Conservation (phyloP, 2,113 vertebrate species). For the Pogonocichla stellata region DNA sequence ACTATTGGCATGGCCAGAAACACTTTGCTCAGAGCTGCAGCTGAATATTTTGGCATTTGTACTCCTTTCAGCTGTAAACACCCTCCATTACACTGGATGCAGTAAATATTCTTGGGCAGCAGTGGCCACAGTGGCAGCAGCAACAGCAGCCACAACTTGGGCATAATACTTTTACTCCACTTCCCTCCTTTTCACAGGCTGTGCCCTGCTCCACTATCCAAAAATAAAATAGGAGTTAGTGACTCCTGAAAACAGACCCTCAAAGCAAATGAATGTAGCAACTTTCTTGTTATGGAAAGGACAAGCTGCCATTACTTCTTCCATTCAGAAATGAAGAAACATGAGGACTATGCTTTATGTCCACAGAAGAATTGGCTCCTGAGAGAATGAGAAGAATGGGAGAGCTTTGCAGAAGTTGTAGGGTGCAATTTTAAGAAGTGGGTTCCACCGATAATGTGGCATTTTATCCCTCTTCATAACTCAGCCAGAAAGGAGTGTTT, state of each 20-base stretch:
- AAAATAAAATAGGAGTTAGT: background rate
- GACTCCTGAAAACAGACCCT: background rate
- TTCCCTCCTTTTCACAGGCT: background rate
- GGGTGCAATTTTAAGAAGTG: background rate
- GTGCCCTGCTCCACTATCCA: background rate
- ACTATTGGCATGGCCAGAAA: background rate
- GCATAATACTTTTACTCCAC: background rate
- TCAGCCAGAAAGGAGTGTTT: background rate
- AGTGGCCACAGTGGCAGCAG: background rate
- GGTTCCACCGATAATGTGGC: background rate
- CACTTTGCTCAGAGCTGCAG: background rate
- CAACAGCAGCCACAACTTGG: background rate
- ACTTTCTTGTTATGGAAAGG: background rate
- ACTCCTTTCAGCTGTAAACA: background rate
- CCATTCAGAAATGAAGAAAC: background rate
- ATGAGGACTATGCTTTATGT: background rate
- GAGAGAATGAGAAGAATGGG: background rate
- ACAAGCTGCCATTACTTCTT: background rate
- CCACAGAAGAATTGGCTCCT: background rate
- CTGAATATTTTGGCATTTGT: background rate
- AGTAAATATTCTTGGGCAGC: background rate
- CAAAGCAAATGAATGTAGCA: background rate
- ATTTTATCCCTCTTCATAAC: background rate
- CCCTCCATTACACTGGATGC: background rate
- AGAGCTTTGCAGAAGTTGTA: background rate